A percentile compares a stretch with the other conserved stretches of the same genome.
Evolutionary conservation across 2,113 vertebrate species (phyloP).

Genomic region (Scomber scombrus): DNA sequence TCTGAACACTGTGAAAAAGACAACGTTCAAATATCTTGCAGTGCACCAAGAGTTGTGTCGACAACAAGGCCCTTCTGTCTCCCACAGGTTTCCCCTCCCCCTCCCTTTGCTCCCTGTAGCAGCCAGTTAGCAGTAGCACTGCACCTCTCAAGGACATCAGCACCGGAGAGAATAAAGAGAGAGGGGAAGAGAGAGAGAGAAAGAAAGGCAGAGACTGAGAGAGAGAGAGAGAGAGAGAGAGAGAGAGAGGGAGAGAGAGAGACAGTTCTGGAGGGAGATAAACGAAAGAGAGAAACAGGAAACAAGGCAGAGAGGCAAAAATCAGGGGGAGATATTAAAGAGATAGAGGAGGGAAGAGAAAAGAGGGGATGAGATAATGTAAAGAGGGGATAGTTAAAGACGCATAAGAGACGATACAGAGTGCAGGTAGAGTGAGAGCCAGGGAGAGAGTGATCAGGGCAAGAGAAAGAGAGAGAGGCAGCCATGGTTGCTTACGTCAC

Average conservation of each 20-base stretch:
- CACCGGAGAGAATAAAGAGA: slow-evolving; percentile 52
- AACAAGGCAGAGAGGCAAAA: neutral
- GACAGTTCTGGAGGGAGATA: too few relatives aligned
- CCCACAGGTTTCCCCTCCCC: slow-evolving; percentile 70
- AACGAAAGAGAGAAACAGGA: slow-evolving; percentile 12
- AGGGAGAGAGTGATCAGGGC: slow-evolving; percentile 60
- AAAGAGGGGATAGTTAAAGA: slow-evolving; percentile 40
- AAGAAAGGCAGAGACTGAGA: slow-evolving; percentile 20
- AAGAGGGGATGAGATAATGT: slow-evolving; percentile 21
- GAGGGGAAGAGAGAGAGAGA: slow-evolving; percentile 23
- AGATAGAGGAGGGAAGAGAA: slow-evolving; percentile 9
- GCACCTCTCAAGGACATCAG: slow-evolving; percentile 81
- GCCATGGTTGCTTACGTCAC: slow-evolving; percentile 79
- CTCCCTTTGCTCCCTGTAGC: slow-evolving; percentile 59
- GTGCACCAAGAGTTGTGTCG: slow-evolving; percentile 47
- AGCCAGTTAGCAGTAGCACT: slow-evolving; percentile 70
- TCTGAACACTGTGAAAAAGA: slow-evolving; percentile 34
- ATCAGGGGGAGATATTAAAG: slow-evolving; percentile 37
- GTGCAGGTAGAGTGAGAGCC: slow-evolving; percentile 46
- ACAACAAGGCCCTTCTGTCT: slow-evolving; percentile 48
- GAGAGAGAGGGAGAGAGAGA: slow-evolving; percentile 6
- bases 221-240: slow-evolving; percentile 8
- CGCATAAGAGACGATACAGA: slow-evolving; percentile 25
- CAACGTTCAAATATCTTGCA: slow-evolving; percentile 44
- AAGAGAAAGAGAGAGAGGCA: slow-evolving; percentile 28